Percentiles rank a stretch among this genome's conserved stretches.
These are phyloP conservation scores for Nansenia antarctica DNA, from an alignment of 2,113 vertebrate genomes.

Conservation along the genomic window DNA sequence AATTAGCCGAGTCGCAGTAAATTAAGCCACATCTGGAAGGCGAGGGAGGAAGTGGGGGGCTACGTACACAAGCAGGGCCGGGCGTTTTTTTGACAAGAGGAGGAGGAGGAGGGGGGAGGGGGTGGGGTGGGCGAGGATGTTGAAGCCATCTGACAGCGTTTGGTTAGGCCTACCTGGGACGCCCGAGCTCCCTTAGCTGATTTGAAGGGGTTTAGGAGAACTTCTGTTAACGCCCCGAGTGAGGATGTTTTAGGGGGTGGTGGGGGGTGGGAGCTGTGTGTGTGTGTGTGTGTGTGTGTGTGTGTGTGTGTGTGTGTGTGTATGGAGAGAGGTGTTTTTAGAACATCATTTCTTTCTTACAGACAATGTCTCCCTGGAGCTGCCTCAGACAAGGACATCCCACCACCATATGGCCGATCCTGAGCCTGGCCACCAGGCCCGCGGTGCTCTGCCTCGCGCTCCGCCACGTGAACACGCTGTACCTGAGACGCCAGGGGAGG, in stretches of 20 bases:
- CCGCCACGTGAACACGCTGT: too few species aligned
- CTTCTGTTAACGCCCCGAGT: conserved; percentile 29
- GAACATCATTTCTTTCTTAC: conserved; percentile 54
- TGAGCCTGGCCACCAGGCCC: too few species aligned
- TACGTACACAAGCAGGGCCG: conserved; percentile 69
- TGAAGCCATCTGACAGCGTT: conserved; percentile 82
- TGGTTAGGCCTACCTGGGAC: conserved; percentile 84
- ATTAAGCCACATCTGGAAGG: conserved; percentile 99
- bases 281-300: too few species aligned
- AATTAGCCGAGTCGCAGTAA: conserved; percentile 99
- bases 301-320: too few species aligned
- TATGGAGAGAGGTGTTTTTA: conserved; percentile 54
- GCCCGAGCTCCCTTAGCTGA: conserved; percentile 13
- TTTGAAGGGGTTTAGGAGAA: conserved; percentile 17
- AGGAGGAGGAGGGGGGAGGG: too few species aligned
- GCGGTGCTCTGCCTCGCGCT: too few species aligned
- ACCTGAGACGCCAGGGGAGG: too few species aligned
- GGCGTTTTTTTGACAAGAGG: conserved; percentile 75
- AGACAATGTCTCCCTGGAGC: conserved; percentile 70
- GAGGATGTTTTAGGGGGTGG: conserved; percentile 38
- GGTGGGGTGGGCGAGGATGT: too few species aligned
- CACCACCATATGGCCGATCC: too few species aligned
- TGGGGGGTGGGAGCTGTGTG: conserved; percentile 29
- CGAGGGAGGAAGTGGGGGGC: conserved; percentile 84
- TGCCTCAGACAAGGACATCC: too few species aligned